These are phyloP conservation scores for Hipposideros armiger DNA, from an alignment of 2,113 vertebrate genomes.

Conservation along the genomic window DNA sequence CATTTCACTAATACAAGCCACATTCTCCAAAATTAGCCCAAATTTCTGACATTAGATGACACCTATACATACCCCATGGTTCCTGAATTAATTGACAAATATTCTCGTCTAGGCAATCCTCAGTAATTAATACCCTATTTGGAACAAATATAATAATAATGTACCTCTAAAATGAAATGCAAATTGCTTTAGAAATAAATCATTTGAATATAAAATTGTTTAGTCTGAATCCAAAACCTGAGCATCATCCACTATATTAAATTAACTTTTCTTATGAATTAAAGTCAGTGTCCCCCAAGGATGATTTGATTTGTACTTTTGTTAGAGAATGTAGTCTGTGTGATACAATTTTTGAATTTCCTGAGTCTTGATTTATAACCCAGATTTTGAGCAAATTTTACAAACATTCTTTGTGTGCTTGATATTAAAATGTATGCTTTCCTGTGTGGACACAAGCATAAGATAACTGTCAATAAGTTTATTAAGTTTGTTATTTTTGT, in stretches of 20 bases:
- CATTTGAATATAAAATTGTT: conserved; percentile 4
- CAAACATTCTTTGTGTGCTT: not conserved
- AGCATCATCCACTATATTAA: not conserved
- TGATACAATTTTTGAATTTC: not conserved
- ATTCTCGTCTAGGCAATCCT: not conserved
- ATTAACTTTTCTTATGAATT: conserved; percentile 17
- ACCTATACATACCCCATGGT: not conserved
- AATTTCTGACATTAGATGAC: not conserved
- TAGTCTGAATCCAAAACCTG: not conserved
- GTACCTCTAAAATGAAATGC: not conserved
- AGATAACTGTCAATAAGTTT: not conserved
- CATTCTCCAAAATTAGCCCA: not conserved
- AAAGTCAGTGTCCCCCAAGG: not conserved
- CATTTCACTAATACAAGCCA: conserved; percentile 33
- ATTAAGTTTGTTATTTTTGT: not conserved
- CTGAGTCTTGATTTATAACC: not conserved
- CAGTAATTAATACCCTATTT: not conserved
- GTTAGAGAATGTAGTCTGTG: not conserved
- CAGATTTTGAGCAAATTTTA: not conserved
- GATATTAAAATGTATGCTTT: not conserved
- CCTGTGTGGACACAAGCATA: not conserved
- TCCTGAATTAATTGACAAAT: conserved; percentile 24
- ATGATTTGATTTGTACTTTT: not conserved
- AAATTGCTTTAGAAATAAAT: not conserved
- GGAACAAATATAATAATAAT: conserved; percentile 9